These are phyloP conservation scores for Batillaria attramentaria DNA, from an alignment of 1,140 invertebrate species.

Conservation along the genomic window DNA sequence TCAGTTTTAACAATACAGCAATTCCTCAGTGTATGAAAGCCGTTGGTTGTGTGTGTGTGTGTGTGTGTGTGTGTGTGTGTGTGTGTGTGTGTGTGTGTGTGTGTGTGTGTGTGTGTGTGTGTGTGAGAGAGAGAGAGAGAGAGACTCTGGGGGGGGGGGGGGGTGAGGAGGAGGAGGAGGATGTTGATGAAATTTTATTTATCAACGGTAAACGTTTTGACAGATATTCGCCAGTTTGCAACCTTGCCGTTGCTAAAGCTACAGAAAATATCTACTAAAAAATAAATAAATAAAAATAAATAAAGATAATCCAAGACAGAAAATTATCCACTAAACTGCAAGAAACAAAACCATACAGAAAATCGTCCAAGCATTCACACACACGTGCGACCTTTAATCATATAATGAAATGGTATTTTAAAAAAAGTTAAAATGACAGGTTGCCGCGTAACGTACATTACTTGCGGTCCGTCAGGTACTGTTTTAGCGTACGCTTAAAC, in stretches of 20 bases:
- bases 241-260: background rate
- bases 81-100: conserved; percentile 6
- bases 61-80: conserved; percentile 23
- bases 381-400: no score
- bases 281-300: background rate
- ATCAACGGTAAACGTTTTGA: background rate
- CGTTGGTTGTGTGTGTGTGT: conserved; percentile 11
- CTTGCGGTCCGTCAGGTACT: no score
- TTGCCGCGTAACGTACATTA: no score
- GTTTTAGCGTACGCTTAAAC: no score
- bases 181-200: background rate
- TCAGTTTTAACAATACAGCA: background rate
- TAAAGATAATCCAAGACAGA: background rate
- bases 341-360: background rate
- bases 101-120: conserved; percentile 13
- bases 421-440: no score
- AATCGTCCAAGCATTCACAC: no score
- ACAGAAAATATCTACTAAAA: background rate
- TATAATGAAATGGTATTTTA: no score
- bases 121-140: background rate
- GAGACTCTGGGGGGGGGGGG: background rate
- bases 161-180: background rate
- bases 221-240: background rate
- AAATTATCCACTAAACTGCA: background rate
- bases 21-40: background rate